These are phyloP conservation scores for Physeter macrocephalus DNA, from an alignment of 2,113 vertebrate species.

Conservation along the genomic window DNA sequence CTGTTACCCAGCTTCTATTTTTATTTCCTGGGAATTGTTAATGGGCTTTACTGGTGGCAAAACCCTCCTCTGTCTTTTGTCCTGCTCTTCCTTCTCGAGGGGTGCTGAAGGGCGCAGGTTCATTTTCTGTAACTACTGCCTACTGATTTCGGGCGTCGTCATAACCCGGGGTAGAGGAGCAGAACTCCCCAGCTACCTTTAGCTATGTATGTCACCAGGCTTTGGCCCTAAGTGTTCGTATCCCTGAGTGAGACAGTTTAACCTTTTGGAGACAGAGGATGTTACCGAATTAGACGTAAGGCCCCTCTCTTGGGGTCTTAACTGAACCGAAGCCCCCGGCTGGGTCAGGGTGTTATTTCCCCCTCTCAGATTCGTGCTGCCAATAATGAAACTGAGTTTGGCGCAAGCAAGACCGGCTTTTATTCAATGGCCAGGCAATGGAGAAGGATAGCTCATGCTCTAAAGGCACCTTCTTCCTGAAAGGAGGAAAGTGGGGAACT, in stretches of 20 bases:
- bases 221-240: neutral
- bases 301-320: neutral
- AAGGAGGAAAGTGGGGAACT: no score
- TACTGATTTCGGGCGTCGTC: neutral
- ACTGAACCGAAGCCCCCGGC: neutral
- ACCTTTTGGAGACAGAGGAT: neutral
- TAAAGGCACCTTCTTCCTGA: neutral
- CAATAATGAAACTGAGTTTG: neutral
- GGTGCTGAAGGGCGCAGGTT: neutral
- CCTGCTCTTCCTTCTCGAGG: neutral
- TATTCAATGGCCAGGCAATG: neutral
- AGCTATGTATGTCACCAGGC: neutral
- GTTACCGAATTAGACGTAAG: neutral
- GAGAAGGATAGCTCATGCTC: neutral
- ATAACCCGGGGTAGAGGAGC: neutral
- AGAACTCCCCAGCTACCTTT: neutral
- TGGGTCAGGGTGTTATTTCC: neutral
- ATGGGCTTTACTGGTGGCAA: no score
- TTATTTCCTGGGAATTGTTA: no score
- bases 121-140: neutral
- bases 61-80: neutral
- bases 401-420: neutral
- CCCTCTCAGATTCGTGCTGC: neutral
- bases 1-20: no score
- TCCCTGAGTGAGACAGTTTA: neutral